phyloP scores from a whole-genome alignment of 2,113 vertebrate species.

The Ptyas mucosa region DNA sequence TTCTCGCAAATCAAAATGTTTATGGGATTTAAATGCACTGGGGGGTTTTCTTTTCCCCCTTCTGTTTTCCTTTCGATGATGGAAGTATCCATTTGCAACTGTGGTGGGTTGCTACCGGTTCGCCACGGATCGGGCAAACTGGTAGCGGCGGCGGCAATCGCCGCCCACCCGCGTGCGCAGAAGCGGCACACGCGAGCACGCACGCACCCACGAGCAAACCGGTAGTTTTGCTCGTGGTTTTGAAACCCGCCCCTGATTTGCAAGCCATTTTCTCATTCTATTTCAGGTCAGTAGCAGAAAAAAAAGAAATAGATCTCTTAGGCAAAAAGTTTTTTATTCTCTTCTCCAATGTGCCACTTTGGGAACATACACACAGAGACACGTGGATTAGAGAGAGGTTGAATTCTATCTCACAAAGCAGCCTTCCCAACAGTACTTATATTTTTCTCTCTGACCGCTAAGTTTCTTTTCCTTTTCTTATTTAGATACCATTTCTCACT shows the following conservation, averaged over 20 bases:
- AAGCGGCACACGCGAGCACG: no score
- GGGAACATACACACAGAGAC: neutral
- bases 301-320: neutral
- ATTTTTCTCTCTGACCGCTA: neutral
- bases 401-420: neutral
- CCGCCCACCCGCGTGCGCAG: no score
- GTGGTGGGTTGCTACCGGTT: no score
- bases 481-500: neutral
- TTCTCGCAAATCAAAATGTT: neutral
- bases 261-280: neutral
- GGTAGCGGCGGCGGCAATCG: no score
- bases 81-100: slow-evolving; percentile 9
- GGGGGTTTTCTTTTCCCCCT: neutral
- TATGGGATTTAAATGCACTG: slow-evolving; percentile 32
- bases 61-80: slow-evolving; percentile 7
- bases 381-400: neutral
- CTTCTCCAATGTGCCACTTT: neutral
- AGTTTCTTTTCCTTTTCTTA: neutral
- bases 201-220: no score
- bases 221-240: no score
- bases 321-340: neutral
- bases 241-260: neutral
- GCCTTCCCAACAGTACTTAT: no score
- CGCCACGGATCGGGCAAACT: no score
- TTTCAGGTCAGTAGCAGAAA: neutral